These are phyloP conservation scores for Ennomos quercinarius DNA, from an alignment of 2,888 invertebrate species.

Conservation along the genomic window DNA sequence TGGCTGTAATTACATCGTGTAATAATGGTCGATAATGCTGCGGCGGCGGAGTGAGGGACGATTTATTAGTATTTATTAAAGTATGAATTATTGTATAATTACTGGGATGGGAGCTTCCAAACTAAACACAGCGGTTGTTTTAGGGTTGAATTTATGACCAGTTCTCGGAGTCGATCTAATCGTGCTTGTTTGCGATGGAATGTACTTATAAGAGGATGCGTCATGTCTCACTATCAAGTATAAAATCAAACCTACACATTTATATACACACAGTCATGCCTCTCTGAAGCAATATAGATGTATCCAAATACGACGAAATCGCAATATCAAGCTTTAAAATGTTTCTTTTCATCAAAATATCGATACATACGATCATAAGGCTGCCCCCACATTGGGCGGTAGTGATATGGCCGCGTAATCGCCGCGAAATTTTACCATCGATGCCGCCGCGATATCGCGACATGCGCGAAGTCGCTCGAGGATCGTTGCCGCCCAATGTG, in stretches of 20 bases:
- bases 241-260: background rate
- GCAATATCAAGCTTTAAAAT: too few species aligned
- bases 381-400: too few species aligned
- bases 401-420: too few species aligned
- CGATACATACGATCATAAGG: too few species aligned
- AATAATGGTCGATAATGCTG: slow-evolving; percentile 81
- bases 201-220: slow-evolving; percentile 34
- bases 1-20: slow-evolving; percentile 83
- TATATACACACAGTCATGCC: background rate
- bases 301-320: too few species aligned
- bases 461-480: too few species aligned
- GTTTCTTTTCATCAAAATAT: too few species aligned
- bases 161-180: slow-evolving; percentile 78
- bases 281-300: background rate
- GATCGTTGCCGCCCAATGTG: too few species aligned
- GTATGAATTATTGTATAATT: slow-evolving; percentile 86
- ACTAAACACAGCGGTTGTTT: slow-evolving; percentile 82
- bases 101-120: slow-evolving; percentile 80
- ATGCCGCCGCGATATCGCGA: too few species aligned
- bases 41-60: slow-evolving; percentile 66
- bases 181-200: slow-evolving; percentile 65
- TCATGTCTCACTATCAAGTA: slow-evolving; percentile 7
- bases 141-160: slow-evolving; percentile 79
- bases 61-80: slow-evolving; percentile 85
- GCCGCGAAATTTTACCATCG: too few species aligned